Percentiles rank a stretch among this genome's conserved stretches.
phyloP scores from a whole-genome alignment of 2,113 vertebrate genomes.

The Entelurus aequoreus region DNA sequence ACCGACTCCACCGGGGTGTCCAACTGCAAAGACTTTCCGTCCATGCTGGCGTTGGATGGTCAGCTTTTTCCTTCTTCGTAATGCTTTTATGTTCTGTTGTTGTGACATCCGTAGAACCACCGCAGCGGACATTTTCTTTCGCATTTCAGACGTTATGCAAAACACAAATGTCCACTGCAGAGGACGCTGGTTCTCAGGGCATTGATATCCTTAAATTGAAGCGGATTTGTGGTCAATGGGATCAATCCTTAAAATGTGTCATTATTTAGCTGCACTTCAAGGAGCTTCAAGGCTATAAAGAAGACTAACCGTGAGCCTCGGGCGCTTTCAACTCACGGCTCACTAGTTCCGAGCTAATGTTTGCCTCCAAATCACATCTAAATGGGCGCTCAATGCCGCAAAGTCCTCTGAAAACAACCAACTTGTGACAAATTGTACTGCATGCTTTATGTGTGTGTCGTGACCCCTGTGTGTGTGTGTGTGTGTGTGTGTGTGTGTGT shows the following conservation, averaged over 20 bases:
- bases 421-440: slow-evolving; percentile 36
- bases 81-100: neutral
- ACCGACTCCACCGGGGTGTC: slow-evolving; percentile 92
- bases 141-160: no score
- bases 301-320: slow-evolving; percentile 69
- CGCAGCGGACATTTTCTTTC: no score
- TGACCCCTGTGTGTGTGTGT: neutral
- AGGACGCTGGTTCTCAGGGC: no score
- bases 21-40: slow-evolving; percentile 93
- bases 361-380: slow-evolving; percentile 37
- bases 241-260: slow-evolving; percentile 54
- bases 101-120: no score
- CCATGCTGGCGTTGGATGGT: slow-evolving; percentile 94
- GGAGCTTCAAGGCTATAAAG: slow-evolving; percentile 69
- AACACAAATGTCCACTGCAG: no score
- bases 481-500: no score
- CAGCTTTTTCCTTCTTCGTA: slow-evolving; percentile 40
- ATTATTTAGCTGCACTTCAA: slow-evolving; percentile 68
- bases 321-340: slow-evolving; percentile 76
- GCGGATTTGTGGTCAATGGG: neutral
- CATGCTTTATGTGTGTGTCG: slow-evolving; percentile 24
- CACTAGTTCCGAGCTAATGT: slow-evolving; percentile 78
- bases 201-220: neutral
- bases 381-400: slow-evolving; percentile 1
- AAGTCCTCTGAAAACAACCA: neutral